Conservation (phyloP, 2,113 vertebrate genomes). For the Oryzias woworae region DNA sequence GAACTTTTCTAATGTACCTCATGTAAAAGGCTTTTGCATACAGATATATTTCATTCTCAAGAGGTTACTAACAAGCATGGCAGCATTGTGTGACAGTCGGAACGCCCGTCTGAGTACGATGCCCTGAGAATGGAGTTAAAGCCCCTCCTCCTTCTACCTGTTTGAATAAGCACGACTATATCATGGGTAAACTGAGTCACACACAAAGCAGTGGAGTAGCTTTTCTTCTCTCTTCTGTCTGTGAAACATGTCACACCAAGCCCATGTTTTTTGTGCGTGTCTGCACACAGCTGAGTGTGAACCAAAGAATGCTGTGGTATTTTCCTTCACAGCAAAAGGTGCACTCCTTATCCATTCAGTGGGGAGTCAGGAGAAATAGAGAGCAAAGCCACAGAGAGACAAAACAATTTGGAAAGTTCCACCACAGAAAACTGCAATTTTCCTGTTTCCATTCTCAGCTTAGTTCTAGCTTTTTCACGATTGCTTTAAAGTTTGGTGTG, state of each 20-base stretch:
- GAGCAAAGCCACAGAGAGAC: no score
- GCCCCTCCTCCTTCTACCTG: constrained; percentile 6
- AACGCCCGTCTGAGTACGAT: neutral
- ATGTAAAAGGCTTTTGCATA: constrained; percentile 14
- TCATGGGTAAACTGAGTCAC: neutral
- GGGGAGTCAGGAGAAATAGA: no score
- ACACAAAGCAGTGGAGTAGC: neutral
- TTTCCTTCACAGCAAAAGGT: no score
- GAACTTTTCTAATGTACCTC: neutral
- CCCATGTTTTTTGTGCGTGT: constrained; percentile 15
- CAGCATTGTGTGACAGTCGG: constrained; percentile 18
- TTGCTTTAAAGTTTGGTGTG: no score
- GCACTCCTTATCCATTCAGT: no score
- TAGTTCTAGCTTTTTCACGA: no score
- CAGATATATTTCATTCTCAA: constrained; percentile 20
- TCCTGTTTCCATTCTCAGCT: no score
- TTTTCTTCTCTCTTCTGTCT: constrained; percentile 1
- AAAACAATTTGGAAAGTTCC: no score
- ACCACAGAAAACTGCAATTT: no score
- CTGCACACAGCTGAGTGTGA: neutral
- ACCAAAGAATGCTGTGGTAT: neutral
- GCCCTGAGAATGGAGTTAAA: constrained; percentile 7
- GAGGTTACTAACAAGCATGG: constrained; percentile 8
- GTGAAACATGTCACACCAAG: constrained; percentile 10
- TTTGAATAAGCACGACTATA: constrained; percentile 3